Conservation (phyloP, 2,888 invertebrate species). For the Habrosyne pyritoides region DNA sequence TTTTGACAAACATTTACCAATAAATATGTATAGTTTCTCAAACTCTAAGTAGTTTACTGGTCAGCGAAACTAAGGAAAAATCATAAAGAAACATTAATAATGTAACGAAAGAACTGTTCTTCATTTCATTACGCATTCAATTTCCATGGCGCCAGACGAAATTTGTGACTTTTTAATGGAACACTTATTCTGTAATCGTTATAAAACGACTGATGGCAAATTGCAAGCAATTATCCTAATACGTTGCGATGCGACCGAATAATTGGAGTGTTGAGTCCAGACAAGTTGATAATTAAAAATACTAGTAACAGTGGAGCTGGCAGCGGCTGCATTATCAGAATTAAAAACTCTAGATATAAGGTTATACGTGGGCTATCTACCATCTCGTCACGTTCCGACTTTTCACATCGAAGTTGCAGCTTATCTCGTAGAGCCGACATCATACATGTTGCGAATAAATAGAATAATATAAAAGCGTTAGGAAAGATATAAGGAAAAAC, state of each 20-base stretch:
- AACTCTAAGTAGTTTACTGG: not conserved
- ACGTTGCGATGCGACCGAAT: conserved; percentile 24
- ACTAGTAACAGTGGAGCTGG: conserved; percentile 26
- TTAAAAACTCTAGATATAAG: conserved; percentile 34
- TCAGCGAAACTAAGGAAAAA: not conserved
- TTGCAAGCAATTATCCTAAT: conserved; percentile 4
- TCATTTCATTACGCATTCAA: not conserved
- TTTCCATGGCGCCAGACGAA: not conserved
- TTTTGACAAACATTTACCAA: too few relatives aligned
- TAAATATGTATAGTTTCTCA: too few relatives aligned
- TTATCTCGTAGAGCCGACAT: not conserved
- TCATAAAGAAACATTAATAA: not conserved
- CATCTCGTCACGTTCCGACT: conserved; percentile 10
- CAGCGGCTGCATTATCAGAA: conserved; percentile 27
- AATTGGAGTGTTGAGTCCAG: conserved; percentile 33
- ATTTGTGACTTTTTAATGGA: not conserved
- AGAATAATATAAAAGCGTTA: not conserved
- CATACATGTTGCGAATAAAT: not conserved
- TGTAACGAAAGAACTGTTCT: not conserved
- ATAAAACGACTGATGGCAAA: not conserved
- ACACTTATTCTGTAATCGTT: conserved; percentile 5
- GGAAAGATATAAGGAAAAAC: not conserved
- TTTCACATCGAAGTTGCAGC: conserved; percentile 12
- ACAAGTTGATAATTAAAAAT: conserved; percentile 43
- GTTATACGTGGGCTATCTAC: conserved; percentile 24